phyloP scores from a whole-genome alignment of 2,888 invertebrate genomes.

The Octonoba sinensis region DNA sequence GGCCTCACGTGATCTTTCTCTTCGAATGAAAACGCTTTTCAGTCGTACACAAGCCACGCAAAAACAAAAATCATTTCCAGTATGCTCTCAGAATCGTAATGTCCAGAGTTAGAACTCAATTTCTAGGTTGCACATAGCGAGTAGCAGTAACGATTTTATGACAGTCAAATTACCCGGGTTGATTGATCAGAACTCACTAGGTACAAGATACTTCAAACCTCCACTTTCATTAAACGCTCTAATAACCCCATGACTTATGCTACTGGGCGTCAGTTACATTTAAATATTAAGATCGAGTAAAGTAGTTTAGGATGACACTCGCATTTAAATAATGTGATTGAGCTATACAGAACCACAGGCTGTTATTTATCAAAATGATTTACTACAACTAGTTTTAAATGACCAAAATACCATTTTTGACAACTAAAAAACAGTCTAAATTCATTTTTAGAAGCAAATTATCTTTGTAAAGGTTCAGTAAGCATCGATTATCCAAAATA shows the following conservation, averaged over 20 bases:
- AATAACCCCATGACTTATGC: slow-evolving; percentile 22
- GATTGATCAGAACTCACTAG: slow-evolving; percentile 37
- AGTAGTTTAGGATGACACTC: not conserved
- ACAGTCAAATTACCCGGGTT: slow-evolving; percentile 45
- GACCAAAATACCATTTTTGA: no score
- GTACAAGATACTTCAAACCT: slow-evolving; percentile 16
- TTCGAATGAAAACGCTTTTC: slow-evolving; percentile 24
- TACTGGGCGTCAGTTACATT: slow-evolving; percentile 40
- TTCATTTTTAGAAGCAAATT: no score
- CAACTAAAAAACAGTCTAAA: no score
- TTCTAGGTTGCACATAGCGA: not conserved
- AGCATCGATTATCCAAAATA: no score
- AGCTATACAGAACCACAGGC: not conserved
- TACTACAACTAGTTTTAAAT: no score
- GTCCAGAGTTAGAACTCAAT: slow-evolving; percentile 35
- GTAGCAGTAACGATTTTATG: slow-evolving; percentile 21
- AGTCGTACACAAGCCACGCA: not conserved
- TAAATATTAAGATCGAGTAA: slow-evolving; percentile 45
- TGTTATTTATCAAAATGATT: not conserved
- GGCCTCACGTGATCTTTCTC: slow-evolving; percentile 25
- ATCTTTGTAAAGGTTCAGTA: no score
- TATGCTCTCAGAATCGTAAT: slow-evolving; percentile 20
- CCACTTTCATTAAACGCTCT: slow-evolving; percentile 28
- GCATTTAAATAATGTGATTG: not conserved
- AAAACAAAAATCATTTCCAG: slow-evolving; percentile 19